Conservation (phyloP, 2,888 invertebrate species). For the Physocephala rufipes region DNA sequence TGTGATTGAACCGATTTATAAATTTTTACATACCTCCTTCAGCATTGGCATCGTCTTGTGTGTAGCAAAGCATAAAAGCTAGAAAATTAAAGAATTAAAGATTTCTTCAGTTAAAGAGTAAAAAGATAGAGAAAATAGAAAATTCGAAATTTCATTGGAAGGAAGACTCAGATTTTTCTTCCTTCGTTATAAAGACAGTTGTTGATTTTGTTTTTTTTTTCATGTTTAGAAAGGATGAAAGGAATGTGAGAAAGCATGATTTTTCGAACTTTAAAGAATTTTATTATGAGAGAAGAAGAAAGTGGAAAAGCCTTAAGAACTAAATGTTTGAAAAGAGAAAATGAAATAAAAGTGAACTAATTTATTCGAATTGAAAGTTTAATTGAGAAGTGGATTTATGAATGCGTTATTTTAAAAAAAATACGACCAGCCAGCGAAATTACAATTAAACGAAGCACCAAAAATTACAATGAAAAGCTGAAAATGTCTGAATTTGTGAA, state of each 20-base stretch:
- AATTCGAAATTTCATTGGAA: slow-evolving; percentile 42
- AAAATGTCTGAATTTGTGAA: slow-evolving; percentile 24
- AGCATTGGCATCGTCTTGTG: slow-evolving; percentile 88
- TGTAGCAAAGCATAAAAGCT: slow-evolving; percentile 96
- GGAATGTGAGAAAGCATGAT: slow-evolving; percentile 5
- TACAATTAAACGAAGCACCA: slow-evolving; percentile 15
- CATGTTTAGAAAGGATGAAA: too few relatives aligned
- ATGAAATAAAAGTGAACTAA: slow-evolving; percentile 2
- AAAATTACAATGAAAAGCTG: slow-evolving; percentile 12
- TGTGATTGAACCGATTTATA: slow-evolving; percentile 34
- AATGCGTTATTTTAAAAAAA: background rate
- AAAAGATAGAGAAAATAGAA: slow-evolving; percentile 33
- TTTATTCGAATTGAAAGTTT: background rate
- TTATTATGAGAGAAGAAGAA: slow-evolving; percentile 60
- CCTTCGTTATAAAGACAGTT: slow-evolving; percentile 43
- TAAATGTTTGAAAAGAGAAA: background rate
- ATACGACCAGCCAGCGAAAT: background rate
- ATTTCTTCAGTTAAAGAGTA: slow-evolving; percentile 44
- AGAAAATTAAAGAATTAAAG: slow-evolving; percentile 66
- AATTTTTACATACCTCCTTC: slow-evolving; percentile 83
- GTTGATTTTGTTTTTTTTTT: slow-evolving; percentile 29
- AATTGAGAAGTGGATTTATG: background rate
- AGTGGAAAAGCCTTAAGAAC: background rate
- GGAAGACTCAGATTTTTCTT: slow-evolving; percentile 39
- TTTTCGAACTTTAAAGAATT: slow-evolving; percentile 73